Conservation (phyloP, 1,140 invertebrate genomes). For the Trachymyrmex septentrionalis region DNA sequence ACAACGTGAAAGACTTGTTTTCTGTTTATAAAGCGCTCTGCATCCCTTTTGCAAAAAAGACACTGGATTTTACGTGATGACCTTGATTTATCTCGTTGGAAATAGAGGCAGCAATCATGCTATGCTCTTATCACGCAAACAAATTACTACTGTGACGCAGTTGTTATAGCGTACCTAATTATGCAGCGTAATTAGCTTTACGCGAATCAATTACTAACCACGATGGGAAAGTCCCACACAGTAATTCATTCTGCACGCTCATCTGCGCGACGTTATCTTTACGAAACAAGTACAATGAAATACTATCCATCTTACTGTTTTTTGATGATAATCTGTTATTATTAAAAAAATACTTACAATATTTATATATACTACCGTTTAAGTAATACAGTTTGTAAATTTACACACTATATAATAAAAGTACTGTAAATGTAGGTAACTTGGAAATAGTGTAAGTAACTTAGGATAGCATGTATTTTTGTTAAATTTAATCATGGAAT, state of each 20-base stretch:
- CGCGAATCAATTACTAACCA: conserved; percentile 69
- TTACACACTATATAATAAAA: background rate
- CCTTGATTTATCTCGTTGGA: conserved; percentile 65
- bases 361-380: background rate
- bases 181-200: conserved; percentile 66
- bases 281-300: background rate
- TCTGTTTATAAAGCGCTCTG: conserved; percentile 32
- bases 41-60: conserved; percentile 58
- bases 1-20: conserved; percentile 34
- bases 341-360: background rate
- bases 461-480: too few relatives aligned
- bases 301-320: background rate
- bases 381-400: background rate
- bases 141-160: conserved; percentile 60
- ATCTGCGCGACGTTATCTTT: conserved; percentile 5
- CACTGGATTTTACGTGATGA: conserved; percentile 57
- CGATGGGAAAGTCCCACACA: conserved; percentile 19
- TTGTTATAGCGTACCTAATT: conserved; percentile 68
- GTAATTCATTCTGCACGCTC: conserved; percentile 39
- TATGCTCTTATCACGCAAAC: conserved; percentile 67
- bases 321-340: background rate
- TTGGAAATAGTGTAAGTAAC: too few relatives aligned
- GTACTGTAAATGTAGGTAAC: too few relatives aligned
- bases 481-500: too few relatives aligned
- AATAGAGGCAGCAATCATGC: conserved; percentile 68